phyloP scores from a whole-genome alignment of 2,888 invertebrate genomes.

The Leistus spinibarbis region DNA sequence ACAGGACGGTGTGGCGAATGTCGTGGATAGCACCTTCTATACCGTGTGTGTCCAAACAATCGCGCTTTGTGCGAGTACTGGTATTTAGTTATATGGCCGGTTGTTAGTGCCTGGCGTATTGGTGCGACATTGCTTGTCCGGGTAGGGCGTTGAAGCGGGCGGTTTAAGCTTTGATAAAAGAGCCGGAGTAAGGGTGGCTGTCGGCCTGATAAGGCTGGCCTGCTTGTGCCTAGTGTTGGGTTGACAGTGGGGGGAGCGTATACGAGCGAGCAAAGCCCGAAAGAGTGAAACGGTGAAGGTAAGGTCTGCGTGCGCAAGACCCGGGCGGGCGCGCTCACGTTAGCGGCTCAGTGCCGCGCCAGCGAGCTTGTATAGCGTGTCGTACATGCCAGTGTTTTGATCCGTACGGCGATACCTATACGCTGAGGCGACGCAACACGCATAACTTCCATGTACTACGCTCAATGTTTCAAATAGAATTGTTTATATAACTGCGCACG shows the following conservation, averaged over 20 bases:
- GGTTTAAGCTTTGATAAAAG: slow-evolving; percentile 33
- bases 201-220: slow-evolving; percentile 21
- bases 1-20: neutral
- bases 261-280: neutral
- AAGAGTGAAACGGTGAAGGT: neutral
- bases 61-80: slow-evolving; percentile 1
- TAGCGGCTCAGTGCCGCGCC: slow-evolving; percentile 21
- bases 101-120: slow-evolving; percentile 20
- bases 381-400: neutral
- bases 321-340: slow-evolving; percentile 16
- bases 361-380: slow-evolving; percentile 12
- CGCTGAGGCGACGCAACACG: neutral
- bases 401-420: neutral
- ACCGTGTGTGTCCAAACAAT: neutral
- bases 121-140: slow-evolving; percentile 29
- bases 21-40: neutral
- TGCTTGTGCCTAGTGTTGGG: neutral
- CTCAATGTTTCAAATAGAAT: neutral
- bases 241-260: slow-evolving; percentile 1
- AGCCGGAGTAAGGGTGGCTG: slow-evolving; percentile 20
- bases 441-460: neutral
- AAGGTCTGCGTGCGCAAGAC: slow-evolving; percentile 21
- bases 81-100: slow-evolving; percentile 26
- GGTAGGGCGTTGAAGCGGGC: slow-evolving; percentile 22
- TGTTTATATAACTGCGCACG: neutral